A percentile compares a stretch with the other conserved stretches of the same genome.
phyloP scores from a whole-genome alignment of 2,797 vertebrate species.

The Pipistrellus pipistrellus region DNA sequence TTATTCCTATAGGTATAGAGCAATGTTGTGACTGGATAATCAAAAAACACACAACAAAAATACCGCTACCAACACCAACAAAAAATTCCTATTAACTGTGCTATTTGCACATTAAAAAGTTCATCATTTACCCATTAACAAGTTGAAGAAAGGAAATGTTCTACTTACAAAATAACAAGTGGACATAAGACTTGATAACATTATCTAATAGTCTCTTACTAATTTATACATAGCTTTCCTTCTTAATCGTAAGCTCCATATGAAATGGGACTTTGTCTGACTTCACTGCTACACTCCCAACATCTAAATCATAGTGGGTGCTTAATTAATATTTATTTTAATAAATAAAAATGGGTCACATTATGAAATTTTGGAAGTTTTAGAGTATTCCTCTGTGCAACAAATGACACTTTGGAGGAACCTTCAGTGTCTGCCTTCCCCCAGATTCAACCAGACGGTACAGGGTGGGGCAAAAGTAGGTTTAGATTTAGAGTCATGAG shows the following conservation, averaged over 20 bases:
- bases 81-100: neutral
- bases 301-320: neutral
- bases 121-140: slow-evolving; percentile 14
- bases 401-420: neutral
- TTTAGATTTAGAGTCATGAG: neutral
- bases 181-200: neutral
- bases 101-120: neutral
- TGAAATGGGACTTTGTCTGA: neutral
- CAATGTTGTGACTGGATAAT: neutral
- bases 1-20: neutral
- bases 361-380: neutral
- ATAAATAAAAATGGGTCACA: neutral
- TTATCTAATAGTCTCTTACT: neutral
- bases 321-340: slow-evolving; percentile 25
- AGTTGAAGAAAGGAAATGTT: neutral
- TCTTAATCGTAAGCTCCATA: neutral
- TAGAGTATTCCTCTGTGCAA: neutral
- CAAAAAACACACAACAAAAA: neutral
- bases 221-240: neutral
- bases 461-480: neutral
- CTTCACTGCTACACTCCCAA: neutral
- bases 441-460: neutral
- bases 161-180: neutral
- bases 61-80: neutral
- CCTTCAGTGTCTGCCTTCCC: neutral